Evolutionary conservation across 2,797 vertebrate species (phyloP).

Genomic region (Ctenochaetus hawaiiensis): DNA sequence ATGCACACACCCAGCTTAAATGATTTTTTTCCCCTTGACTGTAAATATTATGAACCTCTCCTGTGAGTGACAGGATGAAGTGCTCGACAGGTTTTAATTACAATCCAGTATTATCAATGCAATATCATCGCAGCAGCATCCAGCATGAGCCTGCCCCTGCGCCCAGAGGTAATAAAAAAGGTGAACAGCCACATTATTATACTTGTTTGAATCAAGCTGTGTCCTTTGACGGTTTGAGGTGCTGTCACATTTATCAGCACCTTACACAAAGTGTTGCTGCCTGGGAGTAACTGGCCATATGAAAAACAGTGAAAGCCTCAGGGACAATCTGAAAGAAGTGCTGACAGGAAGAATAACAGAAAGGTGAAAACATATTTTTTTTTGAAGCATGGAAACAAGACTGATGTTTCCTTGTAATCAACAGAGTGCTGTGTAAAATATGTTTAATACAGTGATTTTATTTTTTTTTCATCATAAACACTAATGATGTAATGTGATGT

Average conservation of each 20-base stretch:
- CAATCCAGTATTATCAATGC: constrained; percentile 27
- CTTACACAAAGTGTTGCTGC: constrained; percentile 50
- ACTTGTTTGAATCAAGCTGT: constrained; percentile 48
- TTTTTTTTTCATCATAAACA: neutral
- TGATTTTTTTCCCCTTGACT: neutral
- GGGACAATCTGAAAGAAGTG: constrained; percentile 22
- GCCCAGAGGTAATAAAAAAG: constrained; percentile 69
- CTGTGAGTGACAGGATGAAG: constrained; percentile 6
- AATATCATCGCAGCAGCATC: constrained; percentile 39
- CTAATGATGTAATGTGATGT: neutral
- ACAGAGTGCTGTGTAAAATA: neutral
- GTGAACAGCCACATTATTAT: constrained; percentile 54
- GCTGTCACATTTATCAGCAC: constrained; percentile 65
- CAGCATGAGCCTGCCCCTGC: constrained; percentile 1
- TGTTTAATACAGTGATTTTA: neutral
- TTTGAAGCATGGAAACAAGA: constrained; percentile 8
- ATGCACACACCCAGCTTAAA: neutral
- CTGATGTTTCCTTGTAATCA: neutral
- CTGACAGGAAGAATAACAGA: neutral
- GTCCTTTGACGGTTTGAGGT: constrained; percentile 43
- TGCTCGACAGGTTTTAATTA: constrained; percentile 32
- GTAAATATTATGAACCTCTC: constrained; percentile 7
- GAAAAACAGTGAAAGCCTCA: constrained; percentile 36
- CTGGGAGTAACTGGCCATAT: constrained; percentile 34
- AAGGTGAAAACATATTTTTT: constrained; percentile 15